Base-by-base conservation (phyloP, 2,797 vertebrate genomes). In the Rhabdomys pumilio region DNA sequence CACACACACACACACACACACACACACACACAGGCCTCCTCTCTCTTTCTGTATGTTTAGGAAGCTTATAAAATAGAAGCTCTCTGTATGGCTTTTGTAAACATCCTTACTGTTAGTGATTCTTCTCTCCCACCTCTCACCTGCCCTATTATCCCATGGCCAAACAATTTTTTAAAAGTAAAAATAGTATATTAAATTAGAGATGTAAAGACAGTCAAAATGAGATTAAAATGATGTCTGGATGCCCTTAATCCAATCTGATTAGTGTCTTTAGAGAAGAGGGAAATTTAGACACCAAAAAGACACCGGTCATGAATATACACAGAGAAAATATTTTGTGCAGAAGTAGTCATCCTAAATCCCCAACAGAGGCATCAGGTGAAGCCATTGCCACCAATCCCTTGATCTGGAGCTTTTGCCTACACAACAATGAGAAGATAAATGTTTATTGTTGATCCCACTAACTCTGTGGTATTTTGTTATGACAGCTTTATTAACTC, bases 201-300 rank as follows among this genome's bases (percentile, higher is more conserved):
- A 26, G 50, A 76, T 76, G n/a, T 44, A 44, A 44, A 76, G 44
- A 14, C 10, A 44, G 20, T 76, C 3, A 44, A 10, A 11, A 15
- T 61, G 14, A 89, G 38, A 76, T 89, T 85, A 91, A 87, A 93
- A 90, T 77, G 69, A 91, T 72, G 31, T 77, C 67, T n/a, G 57
- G 44, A 15, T 59, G 19, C 1, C 20, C 38, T 34, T 93, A 50
- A 86, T 90, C 24, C 44, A 96, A 24, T 80, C 6, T 83, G 82
- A 89, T 24, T 50, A 61, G 2, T 80, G 13, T 85, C 17, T 47
- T 87, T 84, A 55, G 41, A 83, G 79, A 53, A 80, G 93, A 10
- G 69, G 38, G 38, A 90, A 86, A 80, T 87, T 50, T 89, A 26
- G 53, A 72, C 17, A 80, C 26, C 41, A 87, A 90, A 92, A 92